phyloP scores from a whole-genome alignment of 2,888 invertebrate genomes.

The Sylvicola fuscatus region DNA sequence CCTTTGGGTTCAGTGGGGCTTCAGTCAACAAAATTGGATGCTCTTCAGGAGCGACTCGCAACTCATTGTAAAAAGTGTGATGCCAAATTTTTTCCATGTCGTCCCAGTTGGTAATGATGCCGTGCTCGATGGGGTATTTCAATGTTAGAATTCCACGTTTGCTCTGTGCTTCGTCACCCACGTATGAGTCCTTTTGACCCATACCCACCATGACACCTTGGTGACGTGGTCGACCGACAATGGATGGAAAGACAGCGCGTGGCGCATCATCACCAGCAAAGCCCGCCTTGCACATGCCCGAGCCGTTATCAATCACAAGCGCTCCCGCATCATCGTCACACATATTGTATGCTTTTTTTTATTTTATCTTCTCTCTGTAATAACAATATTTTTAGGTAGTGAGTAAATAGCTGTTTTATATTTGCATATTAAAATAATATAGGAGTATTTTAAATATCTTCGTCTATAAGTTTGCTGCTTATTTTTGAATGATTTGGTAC shows the following conservation, averaged over 20 bases:
- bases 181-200: constrained; percentile 94
- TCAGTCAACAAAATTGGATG: constrained; percentile 76
- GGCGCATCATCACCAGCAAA: constrained; percentile 93
- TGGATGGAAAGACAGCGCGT: constrained; percentile 78
- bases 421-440: too few species aligned
- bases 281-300: constrained; percentile 95
- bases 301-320: constrained; percentile 80
- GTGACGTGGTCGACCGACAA: constrained; percentile 83
- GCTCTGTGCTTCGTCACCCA: constrained; percentile 91
- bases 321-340: constrained; percentile 87
- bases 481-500: too few species aligned
- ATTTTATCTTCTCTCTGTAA: too few species aligned
- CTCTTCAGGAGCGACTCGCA: constrained; percentile 86
- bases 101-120: constrained; percentile 96
- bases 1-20: constrained; percentile 74
- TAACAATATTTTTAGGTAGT: too few species aligned
- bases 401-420: too few species aligned
- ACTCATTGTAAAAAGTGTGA: constrained; percentile 96
- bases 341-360: constrained; percentile 33
- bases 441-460: too few species aligned
- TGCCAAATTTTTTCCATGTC: constrained; percentile 99
- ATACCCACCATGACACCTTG: constrained; percentile 94
- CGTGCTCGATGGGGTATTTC: constrained; percentile 93
- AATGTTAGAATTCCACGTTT: constrained; percentile 90
- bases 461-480: too few species aligned